Percentiles rank a stretch among this genome's conserved stretches.
Conservation (phyloP, 2,797 vertebrate species). For the Hippoglossus hippoglossus region DNA sequence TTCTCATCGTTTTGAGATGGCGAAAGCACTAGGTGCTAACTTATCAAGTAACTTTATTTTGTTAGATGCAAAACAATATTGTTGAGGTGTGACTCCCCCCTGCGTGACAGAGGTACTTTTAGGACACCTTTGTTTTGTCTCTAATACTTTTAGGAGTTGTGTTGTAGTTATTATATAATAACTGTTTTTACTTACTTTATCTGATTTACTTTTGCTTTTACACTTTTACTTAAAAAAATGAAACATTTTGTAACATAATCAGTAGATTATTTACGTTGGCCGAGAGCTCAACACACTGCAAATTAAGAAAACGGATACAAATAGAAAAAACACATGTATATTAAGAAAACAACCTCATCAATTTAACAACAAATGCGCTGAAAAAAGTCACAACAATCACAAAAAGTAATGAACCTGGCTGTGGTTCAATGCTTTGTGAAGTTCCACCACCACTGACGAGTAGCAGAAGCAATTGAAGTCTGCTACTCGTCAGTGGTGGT, state of each 20-base stretch:
- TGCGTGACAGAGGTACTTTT: constrained; percentile 46
- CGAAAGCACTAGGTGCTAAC: constrained; percentile 68
- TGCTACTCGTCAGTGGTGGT: no score
- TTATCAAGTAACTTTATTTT: constrained; percentile 46
- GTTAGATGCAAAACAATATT: constrained; percentile 42
- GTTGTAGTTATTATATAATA: constrained; percentile 85
- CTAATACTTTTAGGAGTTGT: constrained; percentile 69
- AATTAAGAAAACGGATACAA: no score
- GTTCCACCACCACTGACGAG: no score
- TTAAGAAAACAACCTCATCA: no score
- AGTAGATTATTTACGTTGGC: constrained; percentile 6
- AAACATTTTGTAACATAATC: constrained; percentile 47
- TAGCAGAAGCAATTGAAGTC: no score
- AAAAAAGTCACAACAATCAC: no score
- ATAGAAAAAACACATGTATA: no score
- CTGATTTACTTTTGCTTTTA: constrained; percentile 55
- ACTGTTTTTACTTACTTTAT: constrained; percentile 53
- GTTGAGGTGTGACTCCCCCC: constrained; percentile 41
- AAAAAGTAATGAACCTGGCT: no score
- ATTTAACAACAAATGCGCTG: no score
- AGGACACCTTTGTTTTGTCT: constrained; percentile 60
- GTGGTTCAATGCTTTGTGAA: no score
- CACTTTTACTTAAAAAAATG: constrained; percentile 50
- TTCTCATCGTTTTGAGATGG: constrained; percentile 70
- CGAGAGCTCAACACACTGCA: no score